A percentile compares a stretch with the other conserved stretches of the same genome.
Evolutionary conservation across 2,888 invertebrate genomes (phyloP).

Genomic region (Sycophila texana): DNA sequence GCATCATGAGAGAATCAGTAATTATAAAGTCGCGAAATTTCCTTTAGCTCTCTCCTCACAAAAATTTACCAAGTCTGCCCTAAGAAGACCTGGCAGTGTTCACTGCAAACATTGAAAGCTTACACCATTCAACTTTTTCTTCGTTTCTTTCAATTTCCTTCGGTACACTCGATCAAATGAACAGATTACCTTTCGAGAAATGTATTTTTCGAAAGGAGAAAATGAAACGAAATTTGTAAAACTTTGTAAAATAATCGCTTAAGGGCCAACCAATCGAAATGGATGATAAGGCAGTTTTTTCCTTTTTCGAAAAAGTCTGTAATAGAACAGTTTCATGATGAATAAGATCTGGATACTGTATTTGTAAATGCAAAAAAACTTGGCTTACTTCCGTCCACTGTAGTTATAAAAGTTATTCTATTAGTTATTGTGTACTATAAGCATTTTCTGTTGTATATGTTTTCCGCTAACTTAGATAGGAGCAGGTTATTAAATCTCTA

Average conservation of each 20-base stretch:
- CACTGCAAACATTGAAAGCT: no score
- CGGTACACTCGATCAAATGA: no score
- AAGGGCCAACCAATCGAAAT: not conserved
- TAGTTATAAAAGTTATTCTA: slow-evolving; percentile 9
- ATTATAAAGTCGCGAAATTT: no score
- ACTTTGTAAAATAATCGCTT: not conserved
- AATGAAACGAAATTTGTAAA: not conserved
- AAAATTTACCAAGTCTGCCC: no score
- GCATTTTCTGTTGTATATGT: slow-evolving; percentile 21
- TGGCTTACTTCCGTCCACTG: slow-evolving; percentile 10
- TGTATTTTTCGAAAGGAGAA: no score
- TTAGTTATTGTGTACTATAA: not conserved
- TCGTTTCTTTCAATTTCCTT: no score
- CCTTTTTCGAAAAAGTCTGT: not conserved
- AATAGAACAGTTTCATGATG: not conserved
- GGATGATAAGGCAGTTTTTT: not conserved
- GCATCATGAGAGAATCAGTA: not conserved
- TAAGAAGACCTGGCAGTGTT: no score
- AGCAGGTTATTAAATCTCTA: slow-evolving; percentile 8
- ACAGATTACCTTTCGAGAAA: no score
- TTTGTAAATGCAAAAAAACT: not conserved
- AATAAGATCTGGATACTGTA: not conserved
- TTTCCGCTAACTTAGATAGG: slow-evolving; percentile 24
- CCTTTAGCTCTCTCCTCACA: no score
- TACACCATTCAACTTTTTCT: no score